Base-by-base conservation (phyloP, 2,113 vertebrate genomes). In the Xerus inauris region DNA sequence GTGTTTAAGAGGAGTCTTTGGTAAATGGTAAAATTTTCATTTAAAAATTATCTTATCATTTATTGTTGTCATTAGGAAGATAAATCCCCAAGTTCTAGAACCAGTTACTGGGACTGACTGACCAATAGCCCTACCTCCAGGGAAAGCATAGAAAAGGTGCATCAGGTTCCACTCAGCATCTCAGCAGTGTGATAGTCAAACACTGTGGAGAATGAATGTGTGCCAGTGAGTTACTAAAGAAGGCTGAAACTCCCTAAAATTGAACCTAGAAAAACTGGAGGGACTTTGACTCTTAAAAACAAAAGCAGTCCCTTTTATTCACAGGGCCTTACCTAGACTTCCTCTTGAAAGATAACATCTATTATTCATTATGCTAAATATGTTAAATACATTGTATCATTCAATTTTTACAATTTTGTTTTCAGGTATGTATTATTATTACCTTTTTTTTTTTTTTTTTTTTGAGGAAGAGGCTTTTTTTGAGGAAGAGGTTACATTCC, bases 401-500 rank as follows among this genome's bases (percentile, higher is more conserved):
- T 94, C 6, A 47, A 8, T 69, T 38, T 28, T 65, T 75, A 96
- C 20, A 91, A 79, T n/a, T 57, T 85, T 20, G 38, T 51, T 87
- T 30, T 84, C 38, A 87, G 49, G 32, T 84, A 42, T 30, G 40
- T 67, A 40, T 72, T 94, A 54, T 81, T 54, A 84, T n/a, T 59
- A 38, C 42, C 32, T 47, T 86, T n/a, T n/a, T 75, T 57, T 22
- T 57, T 57, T 57, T 38, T 97, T 7, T 51, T 71, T 88, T 54
- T 95, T 14, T 72, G 54, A 94, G 45, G 86, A 92, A 94, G 11
- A 85, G 67, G 84, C 67, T 79, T 45, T 89, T 6, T n/a, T n/a
- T n/a, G n/a, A n/a, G n/a, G n/a, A n/a, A 47, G 87, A 82, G 4
- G 20, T 77, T 59, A 96, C 0, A 75, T 9, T 35, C 49, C 28